These are phyloP conservation scores for Lepidurus couesii DNA, from an alignment of 1,140 invertebrate genomes.

Conservation along the genomic window DNA sequence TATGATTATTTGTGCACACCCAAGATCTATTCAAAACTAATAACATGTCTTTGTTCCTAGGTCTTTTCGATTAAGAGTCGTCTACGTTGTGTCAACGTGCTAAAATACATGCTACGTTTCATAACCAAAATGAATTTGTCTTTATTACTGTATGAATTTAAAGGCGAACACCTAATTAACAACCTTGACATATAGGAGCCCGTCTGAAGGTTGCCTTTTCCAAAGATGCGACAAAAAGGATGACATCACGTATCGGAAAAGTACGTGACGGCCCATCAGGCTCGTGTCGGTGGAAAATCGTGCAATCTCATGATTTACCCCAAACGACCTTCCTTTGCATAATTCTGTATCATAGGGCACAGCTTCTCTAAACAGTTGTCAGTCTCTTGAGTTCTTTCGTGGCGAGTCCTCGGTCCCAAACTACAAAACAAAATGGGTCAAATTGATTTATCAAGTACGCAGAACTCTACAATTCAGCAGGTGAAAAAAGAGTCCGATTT, in stretches of 20 bases:
- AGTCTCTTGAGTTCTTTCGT: neutral
- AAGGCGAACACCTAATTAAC: neutral
- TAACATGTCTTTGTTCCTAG: conserved; percentile 33
- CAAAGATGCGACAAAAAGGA: neutral
- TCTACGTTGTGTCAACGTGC: neutral
- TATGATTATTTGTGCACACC: neutral
- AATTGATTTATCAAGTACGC: neutral
- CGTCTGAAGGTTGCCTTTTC: neutral
- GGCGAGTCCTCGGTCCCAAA: neutral
- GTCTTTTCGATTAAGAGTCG: conserved; percentile 38
- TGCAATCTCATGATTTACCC: neutral
- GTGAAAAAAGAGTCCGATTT: neutral
- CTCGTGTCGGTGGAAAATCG: neutral
- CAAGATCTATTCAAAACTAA: neutral
- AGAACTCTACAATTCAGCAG: neutral
- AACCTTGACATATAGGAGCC: neutral
- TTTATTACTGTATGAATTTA: neutral
- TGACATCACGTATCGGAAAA: neutral
- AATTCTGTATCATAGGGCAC: neutral
- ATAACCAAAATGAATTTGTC: neutral
- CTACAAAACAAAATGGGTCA: neutral
- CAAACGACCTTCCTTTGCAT: neutral
- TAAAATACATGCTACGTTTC: neutral
- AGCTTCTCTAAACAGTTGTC: neutral
- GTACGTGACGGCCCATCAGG: neutral